These are phyloP conservation scores for Dryobates pubescens DNA, from an alignment of 2,797 vertebrate genomes.

Conservation along the genomic window DNA sequence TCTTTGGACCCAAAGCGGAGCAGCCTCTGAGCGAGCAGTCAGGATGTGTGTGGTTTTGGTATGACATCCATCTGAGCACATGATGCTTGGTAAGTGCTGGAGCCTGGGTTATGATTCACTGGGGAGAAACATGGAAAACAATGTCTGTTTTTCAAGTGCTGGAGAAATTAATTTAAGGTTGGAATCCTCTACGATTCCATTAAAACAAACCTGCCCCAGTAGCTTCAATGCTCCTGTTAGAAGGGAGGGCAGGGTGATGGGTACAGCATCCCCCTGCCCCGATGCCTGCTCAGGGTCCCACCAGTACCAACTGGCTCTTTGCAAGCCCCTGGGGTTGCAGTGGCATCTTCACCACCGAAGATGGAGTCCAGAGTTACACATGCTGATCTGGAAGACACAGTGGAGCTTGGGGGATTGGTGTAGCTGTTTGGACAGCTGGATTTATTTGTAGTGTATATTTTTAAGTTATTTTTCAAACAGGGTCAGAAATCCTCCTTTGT, in stretches of 20 bases:
- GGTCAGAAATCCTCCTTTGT: not conserved
- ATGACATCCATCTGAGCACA: constrained; percentile 29
- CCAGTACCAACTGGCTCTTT: accelerated
- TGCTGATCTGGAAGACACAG: not conserved
- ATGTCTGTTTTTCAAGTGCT: constrained; percentile 33
- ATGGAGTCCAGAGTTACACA: not conserved
- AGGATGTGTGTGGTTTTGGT: constrained; percentile 65
- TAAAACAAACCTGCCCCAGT: not conserved
- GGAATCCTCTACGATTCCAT: not conserved
- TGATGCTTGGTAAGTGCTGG: constrained; percentile 50
- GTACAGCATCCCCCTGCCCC: accelerated
- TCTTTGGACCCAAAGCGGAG: not conserved
- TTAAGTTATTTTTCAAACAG: not conserved
- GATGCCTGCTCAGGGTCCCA: not conserved
- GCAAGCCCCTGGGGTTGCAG: not conserved
- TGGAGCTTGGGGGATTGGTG: not conserved
- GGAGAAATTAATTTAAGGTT: not conserved
- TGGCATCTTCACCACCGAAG: not conserved
- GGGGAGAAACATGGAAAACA: constrained; percentile 41
- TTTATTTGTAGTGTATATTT: constrained; percentile 4
- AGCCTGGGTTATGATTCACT: constrained; percentile 40
- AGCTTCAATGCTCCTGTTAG: not conserved
- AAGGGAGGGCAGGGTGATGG: not conserved
- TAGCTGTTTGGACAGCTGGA: constrained; percentile 20
- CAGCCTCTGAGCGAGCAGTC: not conserved